Evolutionary conservation across 2,888 invertebrate species (phyloP), one percentile per base, ranked within the genome.

Genomic region (Sesia apiformis): DNA sequence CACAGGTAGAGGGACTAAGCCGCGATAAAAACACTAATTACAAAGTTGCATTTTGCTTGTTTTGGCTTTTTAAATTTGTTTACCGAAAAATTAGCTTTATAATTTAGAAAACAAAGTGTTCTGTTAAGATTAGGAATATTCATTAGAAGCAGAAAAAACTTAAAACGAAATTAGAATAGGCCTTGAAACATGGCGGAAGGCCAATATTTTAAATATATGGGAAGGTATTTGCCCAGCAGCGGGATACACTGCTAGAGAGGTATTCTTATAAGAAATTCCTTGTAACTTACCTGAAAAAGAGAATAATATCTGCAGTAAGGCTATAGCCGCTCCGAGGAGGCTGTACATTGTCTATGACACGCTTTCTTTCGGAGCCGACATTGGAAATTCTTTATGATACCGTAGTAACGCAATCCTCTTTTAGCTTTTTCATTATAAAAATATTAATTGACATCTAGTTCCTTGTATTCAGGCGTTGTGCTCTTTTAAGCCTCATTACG

Each of bases 331-430:
- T 74, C 76, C 72, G 65, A 84, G 72, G 75, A 86, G 76, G 72
- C 77, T 79, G 79, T 77, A 79, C 88, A 88, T 87, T 82, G 83
- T 87, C 87, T 86, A 87, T 70, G 74, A 67, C 67, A 76, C 78
- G 73, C 70, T 76, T 64, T 69, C 76, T 70, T 66, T 66, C 69
- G 62, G 66, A 67, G 68, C 75, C 78, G 70, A 72, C 85, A 85
- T 84, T 80, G 74, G 85, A 83, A 67, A 75, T 69, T 66, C 62
- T 73, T 76, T 76, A 80, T 69, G 70, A 69, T 63, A 60, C 60
- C 58, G 59, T 61, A 56, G 57, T 55, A 54, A 55, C 56, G 64
- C 61, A 66, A 58, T 63, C 61, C 56, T 62, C 70, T 66, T 76
- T 80, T 70, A 73, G 60, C 61, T 74, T 78, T 74, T 79, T 79